Evolutionary conservation across 2,888 invertebrate genomes (phyloP).

Genomic region (Balanococcus diminutus): DNA sequence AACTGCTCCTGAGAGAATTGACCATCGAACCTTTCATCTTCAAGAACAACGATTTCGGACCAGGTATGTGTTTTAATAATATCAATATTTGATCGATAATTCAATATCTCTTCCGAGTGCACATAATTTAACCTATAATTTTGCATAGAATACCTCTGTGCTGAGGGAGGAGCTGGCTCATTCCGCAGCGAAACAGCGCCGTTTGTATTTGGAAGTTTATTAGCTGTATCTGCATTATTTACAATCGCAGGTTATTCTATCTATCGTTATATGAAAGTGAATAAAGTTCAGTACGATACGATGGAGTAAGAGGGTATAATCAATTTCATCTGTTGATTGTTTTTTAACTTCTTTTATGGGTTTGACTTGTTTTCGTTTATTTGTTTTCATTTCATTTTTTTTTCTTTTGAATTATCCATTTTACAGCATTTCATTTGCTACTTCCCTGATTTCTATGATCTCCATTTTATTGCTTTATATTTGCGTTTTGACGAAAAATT

Average conservation of each 20-base stretch:
- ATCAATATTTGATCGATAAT: not conserved
- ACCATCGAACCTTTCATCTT: constrained; percentile 89
- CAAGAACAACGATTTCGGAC: constrained; percentile 60
- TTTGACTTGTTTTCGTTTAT: not conserved
- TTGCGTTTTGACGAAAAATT: not conserved
- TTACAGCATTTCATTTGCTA: constrained; percentile 1
- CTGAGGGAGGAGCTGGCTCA: constrained; percentile 59
- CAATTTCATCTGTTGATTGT: not conserved
- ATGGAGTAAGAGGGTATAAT: constrained; percentile 72
- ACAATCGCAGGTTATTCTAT: constrained; percentile 85
- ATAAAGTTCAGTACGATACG: constrained; percentile 89
- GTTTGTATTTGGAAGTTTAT: constrained; percentile 79
- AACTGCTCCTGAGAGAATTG: constrained; percentile 71
- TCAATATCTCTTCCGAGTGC: not conserved
- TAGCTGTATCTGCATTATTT: constrained; percentile 80
- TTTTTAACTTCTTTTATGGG: constrained; percentile 8
- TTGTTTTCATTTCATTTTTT: constrained; percentile 4
- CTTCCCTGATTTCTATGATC: constrained; percentile 10
- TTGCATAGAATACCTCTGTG: constrained; percentile 47
- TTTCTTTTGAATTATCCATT: not conserved
- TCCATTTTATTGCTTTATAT: not conserved
- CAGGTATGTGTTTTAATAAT: constrained; percentile 46
- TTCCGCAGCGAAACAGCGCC: constrained; percentile 83
- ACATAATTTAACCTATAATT: not conserved
- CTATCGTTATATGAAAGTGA: constrained; percentile 84